Percentiles rank a stretch among this genome's conserved stretches.
Evolutionary conservation across 2,113 vertebrate genomes (phyloP).

Genomic region (Candoia aspera): DNA sequence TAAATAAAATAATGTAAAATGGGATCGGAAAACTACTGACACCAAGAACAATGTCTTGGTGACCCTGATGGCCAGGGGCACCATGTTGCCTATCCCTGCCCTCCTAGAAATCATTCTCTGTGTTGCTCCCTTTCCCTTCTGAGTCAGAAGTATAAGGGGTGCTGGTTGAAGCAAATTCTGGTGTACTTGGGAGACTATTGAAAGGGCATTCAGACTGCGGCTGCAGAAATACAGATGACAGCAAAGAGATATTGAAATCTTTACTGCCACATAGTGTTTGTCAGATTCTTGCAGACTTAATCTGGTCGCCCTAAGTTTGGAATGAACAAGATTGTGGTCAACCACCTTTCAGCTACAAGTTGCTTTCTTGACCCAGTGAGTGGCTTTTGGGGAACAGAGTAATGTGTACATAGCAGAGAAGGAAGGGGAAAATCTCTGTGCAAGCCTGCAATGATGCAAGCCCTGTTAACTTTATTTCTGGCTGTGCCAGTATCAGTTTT

Average conservation of each 20-base stretch:
- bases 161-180: neutral
- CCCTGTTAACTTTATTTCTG: neutral
- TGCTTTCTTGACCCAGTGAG: neutral
- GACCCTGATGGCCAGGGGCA: neutral
- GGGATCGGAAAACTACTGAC: neutral
- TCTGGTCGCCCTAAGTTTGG: neutral
- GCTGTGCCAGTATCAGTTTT: neutral
- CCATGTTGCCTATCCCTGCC: neutral
- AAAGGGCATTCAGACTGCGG: neutral
- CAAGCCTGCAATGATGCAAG: neutral
- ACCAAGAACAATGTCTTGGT: neutral
- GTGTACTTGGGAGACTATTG: neutral
- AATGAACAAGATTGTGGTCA: neutral
- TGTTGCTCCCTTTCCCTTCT: neutral
- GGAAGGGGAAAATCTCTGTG: neutral
- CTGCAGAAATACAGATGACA: neutral
- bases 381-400: neutral
- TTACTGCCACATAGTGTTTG: neutral
- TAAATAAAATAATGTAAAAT: neutral
- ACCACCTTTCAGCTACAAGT: neutral
- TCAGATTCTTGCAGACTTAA: neutral
- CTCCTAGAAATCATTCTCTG: neutral
- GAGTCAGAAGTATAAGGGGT: neutral
- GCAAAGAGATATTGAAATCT: neutral
- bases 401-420: neutral